These are phyloP conservation scores for Mycalesis mineus DNA, from an alignment of 2,888 invertebrate genomes.

Conservation along the genomic window DNA sequence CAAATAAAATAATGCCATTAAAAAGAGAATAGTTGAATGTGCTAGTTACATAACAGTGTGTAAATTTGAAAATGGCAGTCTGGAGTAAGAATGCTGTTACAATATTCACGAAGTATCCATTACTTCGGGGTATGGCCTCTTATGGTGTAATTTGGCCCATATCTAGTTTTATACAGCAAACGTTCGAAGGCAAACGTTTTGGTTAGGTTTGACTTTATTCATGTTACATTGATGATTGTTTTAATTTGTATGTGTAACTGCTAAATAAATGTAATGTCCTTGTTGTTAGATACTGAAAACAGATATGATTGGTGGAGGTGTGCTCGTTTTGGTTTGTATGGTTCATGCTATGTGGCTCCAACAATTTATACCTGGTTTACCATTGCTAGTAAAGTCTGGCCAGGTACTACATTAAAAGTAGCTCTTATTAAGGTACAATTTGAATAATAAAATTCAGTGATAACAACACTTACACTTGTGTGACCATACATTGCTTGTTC, in stretches of 20 bases:
- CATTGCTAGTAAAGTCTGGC: slow-evolving; percentile 86
- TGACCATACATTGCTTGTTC: no score
- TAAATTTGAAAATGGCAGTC: background rate
- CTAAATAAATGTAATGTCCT: background rate
- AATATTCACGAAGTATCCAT: slow-evolving; percentile 5
- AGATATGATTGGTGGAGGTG: slow-evolving; percentile 83
- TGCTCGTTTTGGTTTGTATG: slow-evolving; percentile 86
- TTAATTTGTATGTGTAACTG: background rate
- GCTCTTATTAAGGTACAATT: slow-evolving; percentile 83
- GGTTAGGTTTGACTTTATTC: slow-evolving; percentile 59
- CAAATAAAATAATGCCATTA: background rate
- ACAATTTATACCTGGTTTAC: slow-evolving; percentile 89
- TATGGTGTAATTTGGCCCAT: slow-evolving; percentile 35
- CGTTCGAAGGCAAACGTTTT: slow-evolving; percentile 80
- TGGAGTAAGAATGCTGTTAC: slow-evolving; percentile 5
- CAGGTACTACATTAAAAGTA: slow-evolving; percentile 81
- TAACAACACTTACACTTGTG: no score
- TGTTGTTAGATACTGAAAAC: slow-evolving; percentile 52
- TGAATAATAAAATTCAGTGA: background rate
- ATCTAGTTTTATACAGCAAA: slow-evolving; percentile 85
- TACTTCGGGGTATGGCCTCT: slow-evolving; percentile 5
- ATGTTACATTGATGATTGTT: background rate
- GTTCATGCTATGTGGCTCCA: slow-evolving; percentile 89
- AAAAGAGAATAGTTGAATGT: background rate
- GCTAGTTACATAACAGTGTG: background rate